Conservation (phyloP, 2,797 vertebrate genomes). For the Chrysolophus pictus region DNA sequence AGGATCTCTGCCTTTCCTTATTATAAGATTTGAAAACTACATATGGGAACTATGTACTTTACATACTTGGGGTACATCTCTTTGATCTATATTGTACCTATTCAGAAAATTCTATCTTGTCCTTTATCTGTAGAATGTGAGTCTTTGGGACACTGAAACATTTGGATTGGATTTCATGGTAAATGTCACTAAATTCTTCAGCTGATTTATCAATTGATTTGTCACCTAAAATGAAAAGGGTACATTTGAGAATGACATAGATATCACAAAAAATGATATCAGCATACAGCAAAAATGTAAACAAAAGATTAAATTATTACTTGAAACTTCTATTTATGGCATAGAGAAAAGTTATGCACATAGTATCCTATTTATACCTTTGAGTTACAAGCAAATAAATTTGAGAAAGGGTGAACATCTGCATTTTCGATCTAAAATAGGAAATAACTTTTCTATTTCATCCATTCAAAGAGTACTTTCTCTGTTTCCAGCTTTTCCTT, state of each 20-base stretch:
- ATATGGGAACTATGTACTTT: neutral
- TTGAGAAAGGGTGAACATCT: neutral
- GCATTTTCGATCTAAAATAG: neutral
- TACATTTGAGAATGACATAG: neutral
- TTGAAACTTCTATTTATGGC: neutral
- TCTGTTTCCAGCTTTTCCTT: slow-evolving; percentile 10
- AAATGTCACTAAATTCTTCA: neutral
- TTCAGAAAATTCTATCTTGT: neutral
- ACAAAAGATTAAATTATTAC: neutral
- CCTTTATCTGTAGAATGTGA: neutral
- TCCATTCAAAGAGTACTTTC: neutral
- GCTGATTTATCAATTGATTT: neutral
- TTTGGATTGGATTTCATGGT: neutral
- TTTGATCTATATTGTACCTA: neutral
- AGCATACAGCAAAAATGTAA: neutral
- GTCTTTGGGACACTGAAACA: neutral
- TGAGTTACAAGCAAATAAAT: neutral
- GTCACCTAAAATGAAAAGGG: neutral
- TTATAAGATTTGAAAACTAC: neutral
- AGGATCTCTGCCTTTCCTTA: neutral
- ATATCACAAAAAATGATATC: neutral
- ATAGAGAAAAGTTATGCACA: neutral
- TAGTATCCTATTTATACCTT: neutral
- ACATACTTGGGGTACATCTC: rapidly evolving
- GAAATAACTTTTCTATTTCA: neutral